These are phyloP conservation scores for Pipa parva DNA, from an alignment of 2,113 vertebrate genomes.

Conservation along the genomic window DNA sequence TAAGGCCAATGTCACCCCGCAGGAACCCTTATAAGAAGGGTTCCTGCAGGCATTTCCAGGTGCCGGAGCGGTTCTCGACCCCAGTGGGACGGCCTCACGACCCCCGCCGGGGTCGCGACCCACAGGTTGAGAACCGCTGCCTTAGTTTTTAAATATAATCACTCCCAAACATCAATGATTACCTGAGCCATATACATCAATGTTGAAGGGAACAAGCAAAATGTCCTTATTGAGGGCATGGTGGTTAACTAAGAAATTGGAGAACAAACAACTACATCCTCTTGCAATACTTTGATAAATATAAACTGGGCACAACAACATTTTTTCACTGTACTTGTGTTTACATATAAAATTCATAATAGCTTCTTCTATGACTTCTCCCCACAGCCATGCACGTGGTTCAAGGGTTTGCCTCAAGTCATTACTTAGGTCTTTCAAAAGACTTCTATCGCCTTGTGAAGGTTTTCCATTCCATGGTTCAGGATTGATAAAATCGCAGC, in stretches of 20 bases:
- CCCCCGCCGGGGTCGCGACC: no score
- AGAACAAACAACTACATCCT: neutral
- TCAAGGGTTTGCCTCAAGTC: no score
- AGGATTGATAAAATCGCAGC: neutral
- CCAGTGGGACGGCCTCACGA: no score
- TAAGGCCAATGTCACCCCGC: no score
- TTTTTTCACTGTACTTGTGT: neutral
- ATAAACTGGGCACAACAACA: neutral
- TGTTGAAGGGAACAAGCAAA: neutral
- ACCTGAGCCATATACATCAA: neutral
- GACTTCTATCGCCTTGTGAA: neutral
- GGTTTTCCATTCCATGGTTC: neutral
- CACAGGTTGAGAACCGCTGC: no score
- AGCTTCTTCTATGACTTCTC: neutral
- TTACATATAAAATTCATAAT: constrained; percentile 4
- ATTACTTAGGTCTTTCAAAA: neutral
- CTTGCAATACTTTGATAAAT: neutral
- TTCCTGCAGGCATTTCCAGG: no score
- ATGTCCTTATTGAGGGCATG: neutral
- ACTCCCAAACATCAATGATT: no score
- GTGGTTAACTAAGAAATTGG: neutral
- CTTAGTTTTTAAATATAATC: no score
- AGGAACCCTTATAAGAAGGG: no score
- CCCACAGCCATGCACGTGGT: neutral
- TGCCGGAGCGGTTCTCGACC: no score